A percentile compares a stretch with the other conserved stretches of the same genome.
Conservation (phyloP, 2,888 invertebrate genomes). For the Pterobdella sp. region DNA sequence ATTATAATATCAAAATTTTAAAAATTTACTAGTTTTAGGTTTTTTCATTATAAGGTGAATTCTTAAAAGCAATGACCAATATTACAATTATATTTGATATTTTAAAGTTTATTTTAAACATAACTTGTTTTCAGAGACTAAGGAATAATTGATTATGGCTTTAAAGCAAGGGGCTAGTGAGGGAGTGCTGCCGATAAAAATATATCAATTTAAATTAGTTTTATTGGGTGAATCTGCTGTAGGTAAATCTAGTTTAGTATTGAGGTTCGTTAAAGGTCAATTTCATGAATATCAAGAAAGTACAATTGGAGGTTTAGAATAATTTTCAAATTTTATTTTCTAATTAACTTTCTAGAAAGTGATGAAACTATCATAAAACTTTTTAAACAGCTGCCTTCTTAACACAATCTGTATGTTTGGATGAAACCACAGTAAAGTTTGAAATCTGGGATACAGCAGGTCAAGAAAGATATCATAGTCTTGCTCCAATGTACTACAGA, state of each 20-base stretch:
- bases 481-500: slow-evolving; percentile 87
- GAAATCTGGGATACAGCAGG: slow-evolving; percentile 99
- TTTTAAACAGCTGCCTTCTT: slow-evolving; percentile 76
- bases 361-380: background rate
- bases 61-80: no score
- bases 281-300: slow-evolving; percentile 99
- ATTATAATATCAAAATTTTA: no score
- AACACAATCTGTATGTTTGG: slow-evolving; percentile 97
- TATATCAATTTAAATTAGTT: slow-evolving; percentile 98
- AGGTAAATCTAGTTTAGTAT: slow-evolving; percentile 95
- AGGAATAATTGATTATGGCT: background rate
- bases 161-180: slow-evolving; percentile 76
- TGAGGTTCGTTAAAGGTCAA: slow-evolving; percentile 99
- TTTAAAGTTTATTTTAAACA: no score
- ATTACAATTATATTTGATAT: no score
- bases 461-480: slow-evolving; percentile 90
- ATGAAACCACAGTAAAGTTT: slow-evolving; percentile 98
- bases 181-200: slow-evolving; percentile 64
- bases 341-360: background rate
- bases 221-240: slow-evolving; percentile 97
- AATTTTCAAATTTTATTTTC: background rate
- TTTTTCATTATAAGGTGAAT: no score
- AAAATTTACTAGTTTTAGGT: no score
- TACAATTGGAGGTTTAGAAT: slow-evolving; percentile 63
- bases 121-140: background rate